Evolutionary conservation across 2,888 invertebrate species (phyloP), one percentile per base, ranked within the genome.

Genomic region (Oligia fasciuncula): DNA sequence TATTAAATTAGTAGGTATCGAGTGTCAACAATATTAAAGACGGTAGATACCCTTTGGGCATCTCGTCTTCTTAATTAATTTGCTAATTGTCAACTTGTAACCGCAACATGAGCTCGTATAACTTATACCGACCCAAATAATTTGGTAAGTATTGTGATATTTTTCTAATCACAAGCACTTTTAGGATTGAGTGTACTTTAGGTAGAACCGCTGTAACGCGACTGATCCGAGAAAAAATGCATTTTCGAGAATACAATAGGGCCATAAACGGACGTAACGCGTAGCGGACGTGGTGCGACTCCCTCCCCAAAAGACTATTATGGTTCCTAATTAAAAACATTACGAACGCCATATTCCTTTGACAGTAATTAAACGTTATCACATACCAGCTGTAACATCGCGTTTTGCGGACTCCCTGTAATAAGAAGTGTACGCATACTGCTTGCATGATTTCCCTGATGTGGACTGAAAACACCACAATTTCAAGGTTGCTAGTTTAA

Each of bases 311-410:
- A 23, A 51, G 4, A 54, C 23, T 46, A 8, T 63, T 63, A 23
- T n/a, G 35, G 29, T 43, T 77, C 13, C 4, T 54, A 77, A 65
- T 49, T 46, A 23, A 70, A 80, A 62, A 51, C 13, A 60, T 80
- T 29, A 57, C 49, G 13, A 19, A 4, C 23, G 14, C 23, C 29
- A 17, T 78, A 17, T 49, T 29, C 23, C 40, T 19, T 60, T 19
- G 17, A 9, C 57, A 23, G 35, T 51, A 51, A 29, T 40, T 77
- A 69, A 67, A 57, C 19, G 11, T 46, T 79, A 54, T 46, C 54
- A 54, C 35, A 23, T 46, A 35, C 43, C 4, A 35, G 35, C 5
- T 13, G 23, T 35, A n/a, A 81, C 29, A 40, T 40, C 17, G 17
- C 17, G n/a, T 29, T 57, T 49, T 29, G 40, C 49, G 17, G 2